phyloP scores from a whole-genome alignment of 2,113 vertebrate species.

The Scytalopus superciliaris region DNA sequence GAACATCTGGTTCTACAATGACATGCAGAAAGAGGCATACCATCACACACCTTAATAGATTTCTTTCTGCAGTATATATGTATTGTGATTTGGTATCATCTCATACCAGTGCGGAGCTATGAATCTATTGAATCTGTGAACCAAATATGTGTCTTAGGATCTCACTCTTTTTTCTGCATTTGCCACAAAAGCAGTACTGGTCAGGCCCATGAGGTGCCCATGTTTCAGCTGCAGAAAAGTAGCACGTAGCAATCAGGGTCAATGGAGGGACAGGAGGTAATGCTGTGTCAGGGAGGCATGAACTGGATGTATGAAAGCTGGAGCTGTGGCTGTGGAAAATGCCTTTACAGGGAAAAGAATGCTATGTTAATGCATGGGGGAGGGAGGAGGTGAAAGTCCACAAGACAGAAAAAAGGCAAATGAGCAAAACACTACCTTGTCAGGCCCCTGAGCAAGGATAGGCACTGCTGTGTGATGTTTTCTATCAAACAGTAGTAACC shows the following conservation, averaged over 20 bases:
- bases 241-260: not conserved
- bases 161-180: not conserved
- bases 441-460: not conserved
- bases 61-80: not conserved
- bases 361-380: fast-evolving
- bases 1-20: not conserved
- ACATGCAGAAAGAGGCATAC: not conserved
- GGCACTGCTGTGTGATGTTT: not conserved
- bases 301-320: not conserved
- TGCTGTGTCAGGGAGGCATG: not conserved
- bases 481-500: not conserved
- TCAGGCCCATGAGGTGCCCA: not conserved
- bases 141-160: not conserved
- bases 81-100: not conserved
- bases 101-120: not conserved
- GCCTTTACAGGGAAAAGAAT: not conserved
- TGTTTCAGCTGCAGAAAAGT: not conserved
- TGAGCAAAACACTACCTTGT: not conserved
- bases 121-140: not conserved
- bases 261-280: not conserved
- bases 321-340: not conserved
- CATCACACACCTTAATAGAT: not conserved
- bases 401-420: not conserved
- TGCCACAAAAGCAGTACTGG: not conserved
- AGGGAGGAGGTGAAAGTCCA: not conserved